Percentiles rank a stretch among this genome's conserved stretches.
phyloP scores from a whole-genome alignment of 2,797 vertebrate genomes.

The Tangara arthus region DNA sequence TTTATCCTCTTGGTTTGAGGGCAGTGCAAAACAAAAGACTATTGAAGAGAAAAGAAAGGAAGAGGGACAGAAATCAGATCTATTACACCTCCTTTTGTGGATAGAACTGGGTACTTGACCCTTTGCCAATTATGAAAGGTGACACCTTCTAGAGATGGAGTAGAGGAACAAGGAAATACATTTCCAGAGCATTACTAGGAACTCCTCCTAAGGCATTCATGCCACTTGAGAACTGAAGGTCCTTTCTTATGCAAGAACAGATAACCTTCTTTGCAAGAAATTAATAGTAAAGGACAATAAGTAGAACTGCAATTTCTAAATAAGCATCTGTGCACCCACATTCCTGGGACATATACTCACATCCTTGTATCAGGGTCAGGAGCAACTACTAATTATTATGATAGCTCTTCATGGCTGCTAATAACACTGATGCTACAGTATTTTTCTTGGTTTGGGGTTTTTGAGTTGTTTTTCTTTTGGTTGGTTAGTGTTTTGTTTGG shows the following conservation, averaged over 20 bases:
- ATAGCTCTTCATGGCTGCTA: neutral
- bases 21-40: neutral
- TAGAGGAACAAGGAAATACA: neutral
- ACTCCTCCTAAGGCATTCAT: neutral
- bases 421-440: neutral
- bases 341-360: slow-evolving; percentile 16
- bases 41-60: neutral
- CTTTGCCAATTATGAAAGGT: neutral
- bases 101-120: neutral
- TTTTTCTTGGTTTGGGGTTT: neutral
- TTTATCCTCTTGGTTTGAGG: neutral
- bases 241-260: neutral
- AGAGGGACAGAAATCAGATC: neutral
- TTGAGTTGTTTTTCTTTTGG: neutral
- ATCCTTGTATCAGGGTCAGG: neutral
- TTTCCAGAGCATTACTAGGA: neutral
- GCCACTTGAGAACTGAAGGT: neutral
- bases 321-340: neutral
- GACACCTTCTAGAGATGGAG: neutral
- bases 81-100: neutral
- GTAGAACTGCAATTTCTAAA: slow-evolving; percentile 32
- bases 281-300: neutral
- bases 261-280: slow-evolving; percentile 1
- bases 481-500: neutral
- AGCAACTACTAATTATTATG: neutral